Conservation (phyloP, 2,113 vertebrate species). For the Chinchilla lanigera region DNA sequence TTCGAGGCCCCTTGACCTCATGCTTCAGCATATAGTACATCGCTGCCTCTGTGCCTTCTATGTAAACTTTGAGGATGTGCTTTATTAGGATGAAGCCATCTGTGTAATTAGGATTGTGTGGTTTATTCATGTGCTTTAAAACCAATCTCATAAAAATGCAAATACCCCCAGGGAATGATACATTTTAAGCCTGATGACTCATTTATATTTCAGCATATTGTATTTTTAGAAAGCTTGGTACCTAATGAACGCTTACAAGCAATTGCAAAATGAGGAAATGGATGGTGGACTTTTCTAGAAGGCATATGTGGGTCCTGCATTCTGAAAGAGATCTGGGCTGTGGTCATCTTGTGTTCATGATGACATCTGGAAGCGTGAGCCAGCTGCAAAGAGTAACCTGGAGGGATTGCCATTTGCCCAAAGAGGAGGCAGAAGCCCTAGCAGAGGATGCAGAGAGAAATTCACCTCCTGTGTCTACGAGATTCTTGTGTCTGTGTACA, state of each 20-base stretch:
- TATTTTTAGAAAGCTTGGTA: conserved; percentile 34
- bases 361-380: background rate
- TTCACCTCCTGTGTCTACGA: background rate
- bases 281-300: background rate
- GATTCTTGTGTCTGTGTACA: background rate
- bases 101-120: conserved; percentile 18
- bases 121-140: conserved; percentile 65
- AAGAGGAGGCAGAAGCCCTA: background rate
- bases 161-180: conserved; percentile 1
- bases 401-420: background rate
- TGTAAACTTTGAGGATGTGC: background rate
- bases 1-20: background rate
- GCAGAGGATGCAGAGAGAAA: background rate
- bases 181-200: conserved; percentile 1
- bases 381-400: background rate
- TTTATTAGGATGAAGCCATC: conserved; percentile 20
- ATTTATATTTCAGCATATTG: conserved; percentile 59
- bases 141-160: conserved; percentile 42
- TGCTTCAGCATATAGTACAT: background rate
- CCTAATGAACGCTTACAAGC: conserved; percentile 19
- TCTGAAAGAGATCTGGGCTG: background rate
- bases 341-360: background rate
- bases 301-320: background rate
- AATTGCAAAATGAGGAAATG: conserved; percentile 43
- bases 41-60: background rate